Base-by-base conservation (phyloP, 2,888 invertebrate genomes). In the Ceramica pisi region DNA sequence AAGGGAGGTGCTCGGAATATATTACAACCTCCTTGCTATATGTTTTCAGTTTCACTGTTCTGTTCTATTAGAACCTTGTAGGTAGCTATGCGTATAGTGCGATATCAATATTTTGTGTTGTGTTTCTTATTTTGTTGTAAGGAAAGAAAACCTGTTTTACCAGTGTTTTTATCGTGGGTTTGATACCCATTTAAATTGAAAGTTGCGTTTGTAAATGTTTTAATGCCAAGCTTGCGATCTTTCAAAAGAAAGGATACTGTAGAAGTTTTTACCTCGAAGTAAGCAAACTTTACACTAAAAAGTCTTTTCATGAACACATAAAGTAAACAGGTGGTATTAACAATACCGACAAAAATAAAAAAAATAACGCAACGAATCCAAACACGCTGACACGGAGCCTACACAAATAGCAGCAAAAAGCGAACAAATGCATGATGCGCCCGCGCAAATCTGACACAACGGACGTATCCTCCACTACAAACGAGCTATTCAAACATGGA, bases 401-500 rank as follows among this genome's bases (percentile, higher is more conserved):
- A 82, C 87, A 86, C 88, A 90, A 91, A 92, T 79, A 88, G 65
- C 65, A 78, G 85, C 84, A 90, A 89, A 89, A 86, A 86, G 55
- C 72, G 60, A 86, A 90, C 86, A 88, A 88, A 87, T n/a, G n/a
- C n/a, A 86, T 84, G 83, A 77, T 90, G 92, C 92, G 92, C 88
- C 70, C 81, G 91, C 93, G 92, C 93, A 91, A 88, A 89, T 88
- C 86, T 86, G 86, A 87, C 86, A 88, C 87, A 86, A 82, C 71
- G 74, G 86, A 83, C 79, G 80, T 87, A 72, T 88, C 88, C 87
- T 88, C 88, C 87, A 87, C 85, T 81, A 81, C 86, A 85, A 87
- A 86, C 89, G 85, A 87, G 80, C 89, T 89, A 92, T 90, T 89
- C 91, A 91, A 92, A 92, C 89, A 90, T 89, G 78, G 87, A 90